phyloP scores from a whole-genome alignment of 1,140 invertebrate species.

The Lineus longissimus region DNA sequence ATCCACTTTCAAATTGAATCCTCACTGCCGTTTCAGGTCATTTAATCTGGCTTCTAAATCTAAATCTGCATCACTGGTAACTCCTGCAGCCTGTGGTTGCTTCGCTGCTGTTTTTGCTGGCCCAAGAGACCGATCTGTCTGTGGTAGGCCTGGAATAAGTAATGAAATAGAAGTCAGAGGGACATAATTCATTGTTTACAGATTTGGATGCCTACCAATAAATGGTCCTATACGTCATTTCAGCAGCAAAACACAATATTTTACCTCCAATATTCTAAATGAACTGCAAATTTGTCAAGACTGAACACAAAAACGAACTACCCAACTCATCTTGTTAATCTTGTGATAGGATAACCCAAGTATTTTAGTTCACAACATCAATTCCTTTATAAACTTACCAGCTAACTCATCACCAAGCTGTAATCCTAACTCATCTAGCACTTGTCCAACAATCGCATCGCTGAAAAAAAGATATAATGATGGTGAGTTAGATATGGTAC shows the following conservation, averaged over 20 bases:
- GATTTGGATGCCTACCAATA: not conserved
- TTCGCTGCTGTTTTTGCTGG: slow-evolving; percentile 56
- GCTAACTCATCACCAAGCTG: slow-evolving; percentile 64
- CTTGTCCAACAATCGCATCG: slow-evolving; percentile 67
- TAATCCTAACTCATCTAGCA: slow-evolving; percentile 93
- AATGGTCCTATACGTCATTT: not conserved
- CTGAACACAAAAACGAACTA: not conserved
- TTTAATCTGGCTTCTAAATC: slow-evolving; percentile 91
- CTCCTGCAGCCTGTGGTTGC: slow-evolving; percentile 10
- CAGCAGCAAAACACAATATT: not conserved
- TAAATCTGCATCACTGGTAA: slow-evolving; percentile 79
- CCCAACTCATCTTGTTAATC: not conserved
- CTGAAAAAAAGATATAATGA: slow-evolving; percentile 28
- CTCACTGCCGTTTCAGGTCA: slow-evolving; percentile 84
- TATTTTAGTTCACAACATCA: not conserved
- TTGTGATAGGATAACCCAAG: not conserved
- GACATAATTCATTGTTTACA: too few species aligned
- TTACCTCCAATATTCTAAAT: not conserved
- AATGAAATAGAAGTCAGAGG: not conserved
- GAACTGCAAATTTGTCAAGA: not conserved
- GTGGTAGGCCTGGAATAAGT: slow-evolving; percentile 53
- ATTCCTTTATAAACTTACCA: too few species aligned
- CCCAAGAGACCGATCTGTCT: slow-evolving; percentile 52
- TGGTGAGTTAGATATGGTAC: slow-evolving; percentile 26
- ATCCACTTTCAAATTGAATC: too few species aligned